Percentiles rank a stretch among this genome's conserved stretches.
Conservation (phyloP, 2,113 vertebrate genomes). For the Eulacestoma nigropectus region DNA sequence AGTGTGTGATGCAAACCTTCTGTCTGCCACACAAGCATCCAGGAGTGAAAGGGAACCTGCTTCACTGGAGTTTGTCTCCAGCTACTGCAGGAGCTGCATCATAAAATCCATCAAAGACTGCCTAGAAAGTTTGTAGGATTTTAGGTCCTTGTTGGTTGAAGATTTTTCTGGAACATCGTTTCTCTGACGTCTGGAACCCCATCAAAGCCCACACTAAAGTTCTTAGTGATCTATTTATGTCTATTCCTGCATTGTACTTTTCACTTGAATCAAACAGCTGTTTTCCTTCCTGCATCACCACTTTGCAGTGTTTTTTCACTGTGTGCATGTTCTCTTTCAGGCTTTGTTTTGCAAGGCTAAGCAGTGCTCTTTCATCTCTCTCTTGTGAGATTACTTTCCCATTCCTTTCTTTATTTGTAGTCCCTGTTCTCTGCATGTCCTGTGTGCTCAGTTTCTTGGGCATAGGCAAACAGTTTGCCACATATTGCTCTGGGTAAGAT, state of each 20-base stretch:
- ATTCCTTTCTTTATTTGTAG: neutral
- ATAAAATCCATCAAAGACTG: neutral
- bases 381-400: neutral
- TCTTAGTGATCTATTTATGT: neutral
- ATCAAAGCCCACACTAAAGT: neutral
- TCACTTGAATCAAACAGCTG: neutral
- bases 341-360: neutral
- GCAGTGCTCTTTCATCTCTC: neutral
- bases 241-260: neutral
- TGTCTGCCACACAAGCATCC: neutral
- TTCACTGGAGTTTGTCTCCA: neutral
- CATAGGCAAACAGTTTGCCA: neutral
- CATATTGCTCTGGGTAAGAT: neutral
- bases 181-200: neutral
- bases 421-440: neutral
- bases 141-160: neutral
- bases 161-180: neutral
- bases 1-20: neutral
- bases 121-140: neutral
- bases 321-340: neutral
- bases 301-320: neutral
- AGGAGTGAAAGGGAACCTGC: neutral
- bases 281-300: neutral
- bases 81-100: neutral
- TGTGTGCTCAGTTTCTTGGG: neutral